These are phyloP conservation scores for Sinonovacula constricta DNA, from an alignment of 1,140 invertebrate species.

Conservation along the genomic window DNA sequence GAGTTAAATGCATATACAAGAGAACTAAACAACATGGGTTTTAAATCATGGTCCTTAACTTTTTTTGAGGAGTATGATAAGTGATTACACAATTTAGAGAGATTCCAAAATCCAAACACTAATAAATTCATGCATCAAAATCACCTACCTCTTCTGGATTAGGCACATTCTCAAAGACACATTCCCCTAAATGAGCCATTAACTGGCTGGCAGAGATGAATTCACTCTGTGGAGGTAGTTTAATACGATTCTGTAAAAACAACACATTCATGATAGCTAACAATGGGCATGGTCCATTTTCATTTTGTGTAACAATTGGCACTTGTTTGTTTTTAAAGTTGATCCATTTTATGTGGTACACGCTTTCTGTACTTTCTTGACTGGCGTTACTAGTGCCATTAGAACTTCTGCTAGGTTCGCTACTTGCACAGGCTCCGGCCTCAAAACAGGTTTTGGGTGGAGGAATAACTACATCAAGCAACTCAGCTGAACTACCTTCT, in stretches of 20 bases:
- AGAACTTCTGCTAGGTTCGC: neutral
- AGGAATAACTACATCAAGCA: too few relatives aligned
- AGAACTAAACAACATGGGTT: too few relatives aligned
- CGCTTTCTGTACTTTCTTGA: constrained; percentile 55
- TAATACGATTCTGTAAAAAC: constrained; percentile 79
- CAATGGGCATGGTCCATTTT: constrained; percentile 84
- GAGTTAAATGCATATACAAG: too few relatives aligned
- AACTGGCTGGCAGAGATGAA: constrained; percentile 81
- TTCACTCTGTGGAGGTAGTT: constrained; percentile 78
- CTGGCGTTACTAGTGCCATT: too few relatives aligned
- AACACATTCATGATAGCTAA: constrained; percentile 83
- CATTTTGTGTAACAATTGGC: constrained; percentile 83
- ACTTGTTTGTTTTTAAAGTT: constrained; percentile 77
- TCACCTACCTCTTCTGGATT: constrained; percentile 42
- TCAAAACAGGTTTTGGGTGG: too few relatives aligned
- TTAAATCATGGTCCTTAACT: too few relatives aligned
- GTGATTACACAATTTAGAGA: too few relatives aligned
- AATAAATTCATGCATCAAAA: neutral
- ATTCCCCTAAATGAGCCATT: constrained; percentile 81
- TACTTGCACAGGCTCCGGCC: constrained; percentile 7
- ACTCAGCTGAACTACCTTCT: too few relatives aligned
- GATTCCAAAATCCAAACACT: too few relatives aligned
- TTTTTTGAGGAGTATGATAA: too few relatives aligned
- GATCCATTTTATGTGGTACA: constrained; percentile 81
- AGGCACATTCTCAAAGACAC: constrained; percentile 79